phyloP scores from a whole-genome alignment of 2,113 vertebrate genomes.

The Syngnathoides biaculeatus region DNA sequence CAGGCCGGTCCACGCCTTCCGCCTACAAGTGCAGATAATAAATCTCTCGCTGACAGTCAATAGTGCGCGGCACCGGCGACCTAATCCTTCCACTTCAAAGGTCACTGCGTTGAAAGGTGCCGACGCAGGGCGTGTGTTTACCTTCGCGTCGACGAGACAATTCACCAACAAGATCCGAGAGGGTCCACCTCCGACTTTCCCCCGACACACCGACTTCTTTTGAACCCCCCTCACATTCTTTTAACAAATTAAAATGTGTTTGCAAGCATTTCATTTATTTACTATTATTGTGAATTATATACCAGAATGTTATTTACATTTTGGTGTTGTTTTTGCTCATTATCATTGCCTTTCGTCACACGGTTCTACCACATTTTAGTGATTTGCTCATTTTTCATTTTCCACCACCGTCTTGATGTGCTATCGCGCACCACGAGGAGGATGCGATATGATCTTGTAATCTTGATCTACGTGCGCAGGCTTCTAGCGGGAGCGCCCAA shows the following conservation, averaged over 20 bases:
- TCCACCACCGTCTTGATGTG: slow-evolving; percentile 21
- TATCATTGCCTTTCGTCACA: not conserved
- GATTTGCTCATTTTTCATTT: not conserved
- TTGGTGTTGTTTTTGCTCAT: too few species aligned
- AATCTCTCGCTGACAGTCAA: slow-evolving; percentile 61
- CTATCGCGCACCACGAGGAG: slow-evolving; percentile 17
- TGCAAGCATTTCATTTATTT: too few species aligned
- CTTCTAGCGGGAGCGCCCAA: slow-evolving; percentile 84
- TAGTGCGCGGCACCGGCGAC: slow-evolving; percentile 15
- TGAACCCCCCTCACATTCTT: too few species aligned
- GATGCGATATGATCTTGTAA: slow-evolving; percentile 28
- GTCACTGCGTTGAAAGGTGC: slow-evolving; percentile 41
- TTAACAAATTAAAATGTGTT: too few species aligned
- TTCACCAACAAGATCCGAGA: slow-evolving; percentile 26
- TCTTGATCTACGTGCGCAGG: slow-evolving; percentile 55
- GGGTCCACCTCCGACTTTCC: not conserved
- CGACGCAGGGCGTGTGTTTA: slow-evolving; percentile 41
- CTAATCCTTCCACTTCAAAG: slow-evolving; percentile 58
- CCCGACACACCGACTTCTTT: too few species aligned
- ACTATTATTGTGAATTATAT: too few species aligned
- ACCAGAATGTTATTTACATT: too few species aligned
- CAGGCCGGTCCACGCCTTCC: slow-evolving; percentile 36
- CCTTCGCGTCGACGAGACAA: slow-evolving; percentile 21
- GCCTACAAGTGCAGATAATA: slow-evolving; percentile 54
- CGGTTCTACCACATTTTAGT: not conserved